Evolutionary conservation across 2,797 vertebrate genomes (phyloP).

Genomic region (Paguma larvata): DNA sequence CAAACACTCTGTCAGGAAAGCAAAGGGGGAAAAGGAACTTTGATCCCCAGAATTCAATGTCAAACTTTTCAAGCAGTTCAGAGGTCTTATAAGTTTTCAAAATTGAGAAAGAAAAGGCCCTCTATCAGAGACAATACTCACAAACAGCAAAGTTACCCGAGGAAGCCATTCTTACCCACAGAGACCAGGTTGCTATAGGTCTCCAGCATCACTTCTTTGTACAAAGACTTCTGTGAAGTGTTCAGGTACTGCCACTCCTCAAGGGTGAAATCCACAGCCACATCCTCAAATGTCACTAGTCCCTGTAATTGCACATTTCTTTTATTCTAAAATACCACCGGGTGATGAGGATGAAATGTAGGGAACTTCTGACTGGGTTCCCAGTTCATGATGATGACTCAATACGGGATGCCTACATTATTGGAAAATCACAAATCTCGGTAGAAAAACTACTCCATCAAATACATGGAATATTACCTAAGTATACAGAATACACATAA

Average conservation of each 20-base stretch:
- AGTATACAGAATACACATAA: background rate
- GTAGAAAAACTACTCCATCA: slow-evolving; percentile 17
- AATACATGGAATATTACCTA: background rate
- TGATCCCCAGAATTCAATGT: background rate
- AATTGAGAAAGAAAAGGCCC: background rate
- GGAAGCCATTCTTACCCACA: slow-evolving; percentile 78
- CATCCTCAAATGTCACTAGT: slow-evolving; percentile 77
- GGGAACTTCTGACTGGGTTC: slow-evolving; percentile 41
- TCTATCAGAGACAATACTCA: background rate
- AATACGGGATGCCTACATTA: background rate
- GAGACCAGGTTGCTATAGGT: slow-evolving; percentile 80
- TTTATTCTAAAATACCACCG: slow-evolving; percentile 64
- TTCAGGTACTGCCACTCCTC: slow-evolving; percentile 83
- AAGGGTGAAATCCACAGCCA: slow-evolving; percentile 81
- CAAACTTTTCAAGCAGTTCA: background rate
- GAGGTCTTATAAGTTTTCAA: background rate
- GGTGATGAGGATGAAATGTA: slow-evolving; percentile 27
- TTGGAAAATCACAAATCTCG: background rate
- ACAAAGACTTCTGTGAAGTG: slow-evolving; percentile 77
- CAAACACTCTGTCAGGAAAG: slow-evolving; percentile 38
- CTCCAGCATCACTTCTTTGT: slow-evolving; percentile 83
- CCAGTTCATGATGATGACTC: slow-evolving; percentile 23
- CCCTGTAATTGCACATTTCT: slow-evolving; percentile 73
- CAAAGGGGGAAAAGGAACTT: background rate
- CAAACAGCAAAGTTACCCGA: slow-evolving; percentile 23